phyloP scores from a whole-genome alignment of 37 sponge, comb jelly and placozoan species.

The Ephydatia muelleri region DNA sequence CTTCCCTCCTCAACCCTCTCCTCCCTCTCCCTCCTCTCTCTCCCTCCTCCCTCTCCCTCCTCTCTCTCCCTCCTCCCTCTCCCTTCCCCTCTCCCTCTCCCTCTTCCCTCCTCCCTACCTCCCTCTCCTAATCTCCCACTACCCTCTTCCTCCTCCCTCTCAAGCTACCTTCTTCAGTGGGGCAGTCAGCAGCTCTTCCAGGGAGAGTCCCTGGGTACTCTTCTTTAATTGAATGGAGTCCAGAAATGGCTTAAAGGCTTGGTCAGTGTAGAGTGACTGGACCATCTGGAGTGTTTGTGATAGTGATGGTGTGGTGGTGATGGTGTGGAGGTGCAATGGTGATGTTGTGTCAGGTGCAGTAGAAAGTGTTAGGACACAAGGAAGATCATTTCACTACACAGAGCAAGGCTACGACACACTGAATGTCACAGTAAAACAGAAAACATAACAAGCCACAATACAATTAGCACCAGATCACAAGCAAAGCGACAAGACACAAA shows the following conservation, averaged over 20 bases:
- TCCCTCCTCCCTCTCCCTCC: too few species aligned
- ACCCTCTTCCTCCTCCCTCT: too few species aligned
- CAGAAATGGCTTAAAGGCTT: conserved; percentile 46
- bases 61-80: too few species aligned
- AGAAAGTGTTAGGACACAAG: neutral
- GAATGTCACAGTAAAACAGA: neutral
- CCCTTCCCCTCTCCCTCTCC: too few species aligned
- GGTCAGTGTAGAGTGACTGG: conserved; percentile 4
- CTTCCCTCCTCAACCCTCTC: too few species aligned
- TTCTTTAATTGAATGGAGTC: conserved; percentile 5
- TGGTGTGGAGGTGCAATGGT: neutral
- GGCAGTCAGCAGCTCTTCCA: conserved; percentile 36
- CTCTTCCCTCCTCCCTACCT: too few species aligned
- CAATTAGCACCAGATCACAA: too few species aligned
- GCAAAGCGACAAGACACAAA: too few species aligned
- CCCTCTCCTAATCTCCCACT: too few species aligned
- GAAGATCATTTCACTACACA: neutral
- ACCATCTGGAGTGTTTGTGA: conserved; percentile 16
- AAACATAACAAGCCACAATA: too few species aligned
- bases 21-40: too few species aligned
- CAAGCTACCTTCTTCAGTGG: conserved; percentile 47
- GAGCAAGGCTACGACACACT: neutral
- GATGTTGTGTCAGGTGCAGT: neutral
- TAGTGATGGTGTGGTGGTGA: neutral
- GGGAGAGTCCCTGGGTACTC: conserved; percentile 6